Evolutionary conservation across 2,113 vertebrate genomes (phyloP), one percentile per base, ranked within the genome.

Genomic region (Chaetops frenatus): DNA sequence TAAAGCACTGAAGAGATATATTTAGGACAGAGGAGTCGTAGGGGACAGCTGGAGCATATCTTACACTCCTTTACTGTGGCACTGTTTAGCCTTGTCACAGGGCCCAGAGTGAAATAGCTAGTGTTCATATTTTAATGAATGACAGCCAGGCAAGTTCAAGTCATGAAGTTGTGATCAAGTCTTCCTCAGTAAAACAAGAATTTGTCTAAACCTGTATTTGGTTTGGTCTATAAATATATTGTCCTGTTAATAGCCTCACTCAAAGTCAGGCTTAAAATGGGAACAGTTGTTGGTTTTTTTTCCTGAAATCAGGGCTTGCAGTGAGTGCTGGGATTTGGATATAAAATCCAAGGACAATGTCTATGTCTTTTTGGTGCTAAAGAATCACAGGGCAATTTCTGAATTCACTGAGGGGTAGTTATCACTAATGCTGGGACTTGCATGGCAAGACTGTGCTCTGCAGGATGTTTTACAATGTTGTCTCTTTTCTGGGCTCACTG

Each of bases 21-120:
- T 95, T 94, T 95, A 94, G 77, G 45, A 70, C 0, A 3, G 67
- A 86, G 67, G 40, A 83, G 42, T 48, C 78, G 60, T 51, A 81
- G 58, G 66, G 81, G 86, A 93, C 95, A 97, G 95, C 88, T 95
- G 94, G 70, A 65, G 50, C 71, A 16, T 91, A 45, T 86, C 76
- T 74, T 86, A 4, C 48, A 29, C 40, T 64, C 70, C 57, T 86
- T 62, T 67, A 50, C 77, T 25, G 21, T 70, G 57, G 40, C 69
- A 70, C 62, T 65, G 29, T 69, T 77, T 89, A 73, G 54, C 36
- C 61, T 90, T 72, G 61, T 87, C 88, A 66, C 42, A 65, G 44
- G 74, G 35, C 81, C 35, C 79, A 72, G 33, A 47, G 64, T 73
- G 74, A 77, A 90, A 86, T 72, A 86, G 62, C 44, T 53, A 77